Evolutionary conservation across 2,113 vertebrate species (phyloP).

Genomic region (Dunckerocampus dactyliophorus): DNA sequence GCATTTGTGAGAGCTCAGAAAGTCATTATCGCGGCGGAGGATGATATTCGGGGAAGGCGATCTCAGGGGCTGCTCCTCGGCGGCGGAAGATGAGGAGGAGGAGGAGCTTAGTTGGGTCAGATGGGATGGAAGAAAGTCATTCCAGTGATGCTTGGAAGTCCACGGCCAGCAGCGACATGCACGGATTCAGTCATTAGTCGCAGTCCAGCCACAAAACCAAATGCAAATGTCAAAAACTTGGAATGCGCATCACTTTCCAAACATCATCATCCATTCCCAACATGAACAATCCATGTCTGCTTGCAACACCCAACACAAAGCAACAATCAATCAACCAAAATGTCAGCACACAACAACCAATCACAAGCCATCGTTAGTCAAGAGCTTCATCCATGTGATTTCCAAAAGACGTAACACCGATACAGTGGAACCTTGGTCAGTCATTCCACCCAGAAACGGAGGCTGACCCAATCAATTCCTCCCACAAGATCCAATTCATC

Average conservation of each 20-base stretch:
- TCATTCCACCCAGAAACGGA: too few relatives aligned
- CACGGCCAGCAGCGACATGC: slow-evolving; percentile 7
- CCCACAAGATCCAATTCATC: too few relatives aligned
- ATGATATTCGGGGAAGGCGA: slow-evolving; percentile 74
- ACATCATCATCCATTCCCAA: not conserved
- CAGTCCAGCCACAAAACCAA: not conserved
- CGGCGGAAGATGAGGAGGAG: slow-evolving; percentile 11
- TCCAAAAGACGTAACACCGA: too few relatives aligned
- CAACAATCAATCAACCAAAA: not conserved
- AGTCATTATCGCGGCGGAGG: slow-evolving; percentile 82
- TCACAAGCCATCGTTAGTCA: slow-evolving; percentile 32
- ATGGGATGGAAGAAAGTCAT: slow-evolving; percentile 21
- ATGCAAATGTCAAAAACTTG: not conserved
- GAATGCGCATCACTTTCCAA: not conserved
- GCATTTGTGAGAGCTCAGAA: slow-evolving; percentile 70
- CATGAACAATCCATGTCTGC: not conserved
- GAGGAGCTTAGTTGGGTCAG: slow-evolving; percentile 40
- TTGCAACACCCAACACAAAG: too few relatives aligned
- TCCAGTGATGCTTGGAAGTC: slow-evolving; percentile 9
- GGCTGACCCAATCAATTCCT: too few relatives aligned
- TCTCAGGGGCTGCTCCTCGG: slow-evolving; percentile 68
- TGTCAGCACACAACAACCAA: not conserved
- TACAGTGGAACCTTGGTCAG: too few relatives aligned
- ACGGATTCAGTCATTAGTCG: slow-evolving; percentile 19
- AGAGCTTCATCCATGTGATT: not conserved